Conservation (phyloP, 2,797 vertebrate species). For the Oreochromis mossambicus region DNA sequence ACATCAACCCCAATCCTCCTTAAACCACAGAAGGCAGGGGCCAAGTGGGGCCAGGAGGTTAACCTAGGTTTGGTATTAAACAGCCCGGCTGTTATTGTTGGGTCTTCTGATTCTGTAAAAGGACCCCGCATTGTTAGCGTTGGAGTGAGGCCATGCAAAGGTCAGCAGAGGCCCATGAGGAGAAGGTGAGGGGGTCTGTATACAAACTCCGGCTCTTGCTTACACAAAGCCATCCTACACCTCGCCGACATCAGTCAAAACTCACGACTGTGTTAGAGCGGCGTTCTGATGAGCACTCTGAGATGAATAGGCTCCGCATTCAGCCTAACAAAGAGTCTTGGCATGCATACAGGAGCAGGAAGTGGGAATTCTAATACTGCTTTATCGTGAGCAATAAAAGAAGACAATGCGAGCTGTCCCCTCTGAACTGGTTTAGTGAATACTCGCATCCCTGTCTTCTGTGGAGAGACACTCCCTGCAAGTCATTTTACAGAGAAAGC, state of each 20-base stretch:
- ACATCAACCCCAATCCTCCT: conserved; percentile 31
- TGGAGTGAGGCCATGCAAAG: conserved; percentile 46
- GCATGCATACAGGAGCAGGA: conserved; percentile 66
- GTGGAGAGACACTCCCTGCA: conserved; percentile 42
- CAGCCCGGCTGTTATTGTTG: conserved; percentile 48
- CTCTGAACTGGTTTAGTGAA: conserved; percentile 60
- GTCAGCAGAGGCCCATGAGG: conserved; percentile 53
- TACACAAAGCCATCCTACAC: conserved; percentile 40
- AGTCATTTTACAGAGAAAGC: conserved; percentile 30
- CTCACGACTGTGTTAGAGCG: conserved; percentile 68
- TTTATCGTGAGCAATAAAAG: conserved; percentile 63
- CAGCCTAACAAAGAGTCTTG: conserved; percentile 67
- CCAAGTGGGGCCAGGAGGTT: conserved; percentile 54
- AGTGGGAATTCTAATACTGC: conserved; percentile 66
- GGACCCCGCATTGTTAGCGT: conserved; percentile 37
- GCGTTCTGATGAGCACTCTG: conserved; percentile 52
- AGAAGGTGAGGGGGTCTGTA: conserved; percentile 18
- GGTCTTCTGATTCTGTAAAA: conserved; percentile 42
- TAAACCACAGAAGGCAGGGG: conserved; percentile 43
- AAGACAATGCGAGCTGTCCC: conserved; percentile 64
- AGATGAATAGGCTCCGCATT: conserved; percentile 66
- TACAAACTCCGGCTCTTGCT: conserved; percentile 35
- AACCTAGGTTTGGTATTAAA: conserved; percentile 66
- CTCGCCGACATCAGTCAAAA: conserved; percentile 65
- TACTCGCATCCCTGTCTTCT: conserved; percentile 44